A percentile compares a stretch with the other conserved stretches of the same genome.
phyloP scores from a whole-genome alignment of 2,797 vertebrate species.

The Xenopus petersii region DNA sequence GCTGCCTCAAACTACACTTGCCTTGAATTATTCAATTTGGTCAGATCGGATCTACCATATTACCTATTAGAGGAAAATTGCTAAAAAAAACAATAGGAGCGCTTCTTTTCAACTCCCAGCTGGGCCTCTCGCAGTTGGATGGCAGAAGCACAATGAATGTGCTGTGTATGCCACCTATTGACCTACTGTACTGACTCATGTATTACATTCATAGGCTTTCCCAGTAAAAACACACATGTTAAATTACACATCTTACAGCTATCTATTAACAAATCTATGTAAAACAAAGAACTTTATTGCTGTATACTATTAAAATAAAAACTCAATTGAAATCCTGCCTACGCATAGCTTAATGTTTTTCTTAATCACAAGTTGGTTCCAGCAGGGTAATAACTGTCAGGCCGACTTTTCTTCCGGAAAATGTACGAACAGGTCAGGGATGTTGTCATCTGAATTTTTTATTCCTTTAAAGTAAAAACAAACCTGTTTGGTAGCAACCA shows the following conservation, averaged over 20 bases:
- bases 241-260: constrained; percentile 7
- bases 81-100: not conserved
- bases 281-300: not conserved
- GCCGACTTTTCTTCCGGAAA: too few relatives aligned
- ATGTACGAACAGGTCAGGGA: too few relatives aligned
- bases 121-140: constrained; percentile 5
- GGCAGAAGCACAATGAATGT: constrained; percentile 3
- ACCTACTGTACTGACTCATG: constrained; percentile 9
- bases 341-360: not conserved
- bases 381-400: too few relatives aligned
- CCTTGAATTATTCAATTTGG: not conserved
- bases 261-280: not conserved
- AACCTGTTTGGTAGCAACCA: too few relatives aligned
- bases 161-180: constrained; percentile 10
- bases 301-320: not conserved
- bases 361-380: too few relatives aligned
- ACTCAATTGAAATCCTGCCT: not conserved
- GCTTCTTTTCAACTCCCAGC: constrained; percentile 5
- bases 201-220: not conserved
- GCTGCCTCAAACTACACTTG: not conserved
- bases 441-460: too few relatives aligned
- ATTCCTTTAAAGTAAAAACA: too few relatives aligned
- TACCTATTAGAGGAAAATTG: not conserved
- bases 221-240: not conserved
- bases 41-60: not conserved